Percentiles rank a stretch among this genome's conserved stretches.
These are phyloP conservation scores for Gobio gobio DNA, from an alignment of 2,113 vertebrate species.

Conservation along the genomic window DNA sequence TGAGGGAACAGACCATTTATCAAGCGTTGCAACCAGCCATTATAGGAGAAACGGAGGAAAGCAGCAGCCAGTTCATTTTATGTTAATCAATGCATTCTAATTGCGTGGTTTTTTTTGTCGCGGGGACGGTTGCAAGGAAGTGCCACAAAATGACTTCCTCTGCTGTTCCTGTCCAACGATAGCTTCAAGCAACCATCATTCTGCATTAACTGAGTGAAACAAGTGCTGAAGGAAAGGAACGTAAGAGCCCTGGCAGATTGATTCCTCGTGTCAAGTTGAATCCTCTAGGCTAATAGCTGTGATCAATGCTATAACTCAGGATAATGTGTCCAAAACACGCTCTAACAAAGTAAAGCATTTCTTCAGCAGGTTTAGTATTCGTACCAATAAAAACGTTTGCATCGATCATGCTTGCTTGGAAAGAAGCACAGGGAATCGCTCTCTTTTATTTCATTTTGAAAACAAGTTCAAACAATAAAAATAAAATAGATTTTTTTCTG, in stretches of 20 bases:
- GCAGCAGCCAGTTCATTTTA: constrained; percentile 22
- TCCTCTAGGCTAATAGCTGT: constrained; percentile 21
- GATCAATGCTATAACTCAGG: constrained; percentile 15
- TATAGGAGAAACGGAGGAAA: constrained; percentile 42
- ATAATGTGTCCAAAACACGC: constrained; percentile 16
- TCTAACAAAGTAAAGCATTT: background rate
- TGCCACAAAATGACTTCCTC: background rate
- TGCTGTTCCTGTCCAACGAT: background rate
- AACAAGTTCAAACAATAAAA: background rate
- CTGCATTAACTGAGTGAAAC: constrained; percentile 36
- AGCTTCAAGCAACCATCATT: constrained; percentile 29
- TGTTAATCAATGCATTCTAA: constrained; percentile 40
- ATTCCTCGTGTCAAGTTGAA: constrained; percentile 29
- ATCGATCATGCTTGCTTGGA: background rate
- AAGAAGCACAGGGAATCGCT: background rate
- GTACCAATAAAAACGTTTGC: background rate
- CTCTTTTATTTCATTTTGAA: background rate
- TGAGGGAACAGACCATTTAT: constrained; percentile 57
- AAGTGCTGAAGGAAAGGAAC: constrained; percentile 20
- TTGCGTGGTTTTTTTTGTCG: background rate
- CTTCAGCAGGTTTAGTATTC: background rate
- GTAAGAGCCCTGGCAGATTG: constrained; percentile 35
- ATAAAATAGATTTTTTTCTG: background rate
- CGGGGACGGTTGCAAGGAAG: background rate
- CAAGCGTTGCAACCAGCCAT: constrained; percentile 61